Conservation (phyloP, 2,797 vertebrate species). For the Poecilia wingei region DNA sequence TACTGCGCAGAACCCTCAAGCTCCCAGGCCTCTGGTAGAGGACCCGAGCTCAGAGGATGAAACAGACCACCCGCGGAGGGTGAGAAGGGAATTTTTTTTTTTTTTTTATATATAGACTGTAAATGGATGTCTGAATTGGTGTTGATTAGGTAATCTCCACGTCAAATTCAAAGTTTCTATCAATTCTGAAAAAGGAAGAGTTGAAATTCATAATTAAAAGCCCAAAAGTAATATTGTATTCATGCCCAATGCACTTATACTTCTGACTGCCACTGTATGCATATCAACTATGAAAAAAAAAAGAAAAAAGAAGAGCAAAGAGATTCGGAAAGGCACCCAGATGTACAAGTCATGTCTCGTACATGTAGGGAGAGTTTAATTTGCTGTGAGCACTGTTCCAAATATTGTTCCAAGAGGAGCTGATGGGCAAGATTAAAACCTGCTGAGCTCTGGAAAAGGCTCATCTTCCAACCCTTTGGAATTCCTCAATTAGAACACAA, state of each 20-base stretch:
- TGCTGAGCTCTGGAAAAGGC: conserved; percentile 60
- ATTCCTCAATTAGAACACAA: conserved; percentile 69
- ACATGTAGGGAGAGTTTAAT: conserved; percentile 17
- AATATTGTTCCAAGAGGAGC: conserved; percentile 58
- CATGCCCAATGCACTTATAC: not conserved
- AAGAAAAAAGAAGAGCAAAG: conserved; percentile 20
- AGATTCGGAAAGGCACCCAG: conserved; percentile 16
- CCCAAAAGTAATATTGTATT: not conserved
- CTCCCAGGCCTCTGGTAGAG: no score
- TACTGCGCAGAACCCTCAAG: no score
- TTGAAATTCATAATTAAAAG: not conserved
- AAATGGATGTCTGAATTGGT: not conserved
- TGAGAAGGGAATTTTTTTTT: no score
- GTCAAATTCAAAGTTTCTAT: not conserved
- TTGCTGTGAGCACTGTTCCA: conserved; percentile 35
- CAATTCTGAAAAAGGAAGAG: not conserved
- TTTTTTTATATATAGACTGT: not conserved
- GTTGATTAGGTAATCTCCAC: not conserved
- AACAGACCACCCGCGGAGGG: no score
- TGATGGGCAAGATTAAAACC: conserved; percentile 58
- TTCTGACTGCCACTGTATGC: not conserved
- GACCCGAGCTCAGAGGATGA: no score
- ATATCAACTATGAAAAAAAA: conserved; percentile 35
- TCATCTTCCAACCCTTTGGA: conserved; percentile 53
- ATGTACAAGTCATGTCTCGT: conserved; percentile 26